A percentile compares a stretch with the other conserved stretches of the same genome.
Evolutionary conservation across 2,888 invertebrate genomes (phyloP).

Genomic region (Penaeus monodon): DNA sequence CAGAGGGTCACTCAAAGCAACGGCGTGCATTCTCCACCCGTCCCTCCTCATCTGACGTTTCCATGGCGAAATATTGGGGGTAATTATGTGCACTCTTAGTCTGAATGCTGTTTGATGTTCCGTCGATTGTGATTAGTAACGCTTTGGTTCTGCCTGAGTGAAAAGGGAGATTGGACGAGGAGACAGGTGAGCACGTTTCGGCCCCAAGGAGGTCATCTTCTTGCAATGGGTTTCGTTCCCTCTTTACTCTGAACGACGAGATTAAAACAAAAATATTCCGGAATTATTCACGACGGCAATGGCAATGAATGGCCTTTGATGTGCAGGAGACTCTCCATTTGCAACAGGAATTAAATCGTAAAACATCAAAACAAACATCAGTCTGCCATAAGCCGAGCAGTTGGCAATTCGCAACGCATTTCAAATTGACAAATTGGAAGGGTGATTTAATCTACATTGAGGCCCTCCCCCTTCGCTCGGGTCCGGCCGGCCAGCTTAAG

Average conservation of each 20-base stretch:
- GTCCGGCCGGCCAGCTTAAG: slow-evolving; percentile 21
- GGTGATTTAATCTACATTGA: slow-evolving; percentile 42
- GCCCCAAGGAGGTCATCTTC: no score
- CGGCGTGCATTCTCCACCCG: no score
- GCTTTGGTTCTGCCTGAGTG: slow-evolving; percentile 17
- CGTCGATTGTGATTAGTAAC: slow-evolving; percentile 14
- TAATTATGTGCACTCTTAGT: slow-evolving; percentile 15
- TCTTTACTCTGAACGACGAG: no score
- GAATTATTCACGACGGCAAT: no score
- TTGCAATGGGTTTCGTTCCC: no score
- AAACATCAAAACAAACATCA: no score
- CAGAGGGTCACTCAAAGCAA: not conserved
- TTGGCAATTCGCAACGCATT: slow-evolving; percentile 34
- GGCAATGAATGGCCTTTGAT: no score
- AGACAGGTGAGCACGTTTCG: no score
- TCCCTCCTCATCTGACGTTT: not conserved
- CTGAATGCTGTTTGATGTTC: slow-evolving; percentile 23
- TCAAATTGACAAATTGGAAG: slow-evolving; percentile 43
- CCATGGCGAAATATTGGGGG: slow-evolving; percentile 3
- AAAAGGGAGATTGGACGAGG: not conserved
- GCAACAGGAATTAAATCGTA: no score
- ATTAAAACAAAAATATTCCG: no score
- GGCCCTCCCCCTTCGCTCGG: slow-evolving; percentile 16
- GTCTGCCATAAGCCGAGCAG: no score
- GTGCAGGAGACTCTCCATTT: no score